phyloP scores from a whole-genome alignment of 2,888 invertebrate species.

The Drosophila cracens region DNA sequence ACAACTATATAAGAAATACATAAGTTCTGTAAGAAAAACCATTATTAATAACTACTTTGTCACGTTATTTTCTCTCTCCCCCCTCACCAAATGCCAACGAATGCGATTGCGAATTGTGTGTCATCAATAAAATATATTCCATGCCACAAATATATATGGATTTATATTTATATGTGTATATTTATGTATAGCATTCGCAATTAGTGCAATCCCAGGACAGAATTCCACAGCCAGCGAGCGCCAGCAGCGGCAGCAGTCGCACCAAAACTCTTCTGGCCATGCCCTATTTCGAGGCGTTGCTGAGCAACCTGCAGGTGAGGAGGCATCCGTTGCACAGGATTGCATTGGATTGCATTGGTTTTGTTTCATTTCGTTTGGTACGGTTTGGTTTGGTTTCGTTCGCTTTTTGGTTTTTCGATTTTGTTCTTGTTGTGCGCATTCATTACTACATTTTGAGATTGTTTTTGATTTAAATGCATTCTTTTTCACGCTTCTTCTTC shows the following conservation, averaged over 20 bases:
- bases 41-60: conserved; percentile 59
- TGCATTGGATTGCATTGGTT: conserved; percentile 20
- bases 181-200: conserved; percentile 80
- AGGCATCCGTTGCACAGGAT: conserved; percentile 32
- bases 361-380: conserved; percentile 10
- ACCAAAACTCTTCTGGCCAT: conserved; percentile 85
- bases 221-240: conserved; percentile 83
- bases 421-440: conserved; percentile 29
- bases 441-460: conserved; percentile 46
- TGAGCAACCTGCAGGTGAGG: conserved; percentile 90
- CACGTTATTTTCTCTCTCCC: conserved; percentile 46
- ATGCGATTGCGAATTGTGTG: conserved; percentile 21
- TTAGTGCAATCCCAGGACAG: conserved; percentile 84
- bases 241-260: conserved; percentile 85
- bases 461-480: conserved; percentile 60
- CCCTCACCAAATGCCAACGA: conserved; percentile 4
- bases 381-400: conserved; percentile 22
- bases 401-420: conserved; percentile 15
- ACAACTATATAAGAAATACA: conserved; percentile 10
- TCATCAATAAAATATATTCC: conserved; percentile 10
- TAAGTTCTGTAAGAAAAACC: conserved; percentile 40
- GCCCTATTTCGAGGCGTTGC: conserved; percentile 90
- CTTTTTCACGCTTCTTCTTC: conserved; percentile 30
- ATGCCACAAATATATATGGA: not conserved
- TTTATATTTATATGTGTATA: not conserved